Base-by-base conservation (phyloP, 2,797 vertebrate genomes). In the Fratercula arctica region DNA sequence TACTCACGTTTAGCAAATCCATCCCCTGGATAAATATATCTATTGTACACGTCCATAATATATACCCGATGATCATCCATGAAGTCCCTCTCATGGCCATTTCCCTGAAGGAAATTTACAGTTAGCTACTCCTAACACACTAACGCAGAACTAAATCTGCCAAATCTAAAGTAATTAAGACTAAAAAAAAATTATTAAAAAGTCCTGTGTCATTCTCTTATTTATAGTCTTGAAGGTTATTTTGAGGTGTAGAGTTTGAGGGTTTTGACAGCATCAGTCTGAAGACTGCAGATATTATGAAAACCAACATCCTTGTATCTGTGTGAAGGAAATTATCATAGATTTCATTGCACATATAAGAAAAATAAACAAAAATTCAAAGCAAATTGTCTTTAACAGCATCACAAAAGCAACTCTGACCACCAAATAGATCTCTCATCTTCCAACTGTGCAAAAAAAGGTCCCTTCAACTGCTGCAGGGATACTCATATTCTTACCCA, bases 31-130 rank as follows among this genome's bases (percentile, higher is more conserved):
- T 99, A 99, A 97, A 99, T 99, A 81, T 99, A 98, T 79, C 99
- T 98, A 89, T 99, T 99, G 95, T 99, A 99, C 45, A 98, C 98
- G 35, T 99, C 99, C 99, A 99, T 99, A 93, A 99, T 99, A 94
- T 99, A 99, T 35, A 99, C 99, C 3, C 99, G 98, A 50, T 94
- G 97, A 96, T 99, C 99, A 10, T 98, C 98, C 98, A 99, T 97
- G 85, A 99, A 99, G 97, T 99, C 99, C 3, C 99, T 98, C 91
- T 99, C 99, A 1, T 99, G 99, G 92, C 99, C 99, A 45, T 99
- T 99, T 95, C 99, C 99, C 99, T 99, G 93, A 21, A 87, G 75
- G 60, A 94, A 90, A 88, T 80, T 89, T 69, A 90, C 6, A 93
- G 50, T 88, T 56, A 87, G 70, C 61, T 85, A 45, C 45, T 77